Conservation (phyloP, 2,113 vertebrate genomes). For the Pangasianodon hypophthalmus region DNA sequence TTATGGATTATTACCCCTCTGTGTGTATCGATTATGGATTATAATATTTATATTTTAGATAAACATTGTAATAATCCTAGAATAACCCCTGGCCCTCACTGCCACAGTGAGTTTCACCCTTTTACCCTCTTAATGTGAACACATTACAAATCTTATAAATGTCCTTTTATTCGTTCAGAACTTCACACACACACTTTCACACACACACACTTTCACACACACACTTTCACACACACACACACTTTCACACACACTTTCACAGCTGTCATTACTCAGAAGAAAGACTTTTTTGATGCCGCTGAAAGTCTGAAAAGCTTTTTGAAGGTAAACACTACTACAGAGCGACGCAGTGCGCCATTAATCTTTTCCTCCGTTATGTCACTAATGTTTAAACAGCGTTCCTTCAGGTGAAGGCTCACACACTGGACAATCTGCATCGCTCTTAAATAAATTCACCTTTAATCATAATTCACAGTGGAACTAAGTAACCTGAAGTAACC, state of each 20-base stretch:
- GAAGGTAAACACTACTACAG: neutral
- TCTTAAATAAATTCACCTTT: neutral
- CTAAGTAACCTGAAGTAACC: neutral
- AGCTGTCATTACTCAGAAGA: neutral
- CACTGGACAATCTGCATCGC: neutral
- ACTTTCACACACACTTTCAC: neutral
- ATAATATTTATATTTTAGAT: neutral
- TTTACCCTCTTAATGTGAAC: neutral
- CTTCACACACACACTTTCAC: neutral
- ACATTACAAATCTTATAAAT: neutral
- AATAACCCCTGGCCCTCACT: neutral
- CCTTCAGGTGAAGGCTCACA: neutral
- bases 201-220: neutral
- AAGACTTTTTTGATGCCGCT: neutral
- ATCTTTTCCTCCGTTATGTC: neutral
- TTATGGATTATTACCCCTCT: neutral
- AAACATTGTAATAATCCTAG: neutral
- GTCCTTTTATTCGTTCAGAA: neutral
- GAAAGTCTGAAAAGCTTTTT: constrained; percentile 1
- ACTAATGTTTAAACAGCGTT: neutral
- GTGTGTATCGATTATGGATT: neutral
- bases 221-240: neutral
- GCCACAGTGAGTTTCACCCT: neutral
- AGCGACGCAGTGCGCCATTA: neutral
- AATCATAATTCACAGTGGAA: neutral